phyloP scores from a whole-genome alignment of 2,888 invertebrate genomes.

The Hedychridium roseum region DNA sequence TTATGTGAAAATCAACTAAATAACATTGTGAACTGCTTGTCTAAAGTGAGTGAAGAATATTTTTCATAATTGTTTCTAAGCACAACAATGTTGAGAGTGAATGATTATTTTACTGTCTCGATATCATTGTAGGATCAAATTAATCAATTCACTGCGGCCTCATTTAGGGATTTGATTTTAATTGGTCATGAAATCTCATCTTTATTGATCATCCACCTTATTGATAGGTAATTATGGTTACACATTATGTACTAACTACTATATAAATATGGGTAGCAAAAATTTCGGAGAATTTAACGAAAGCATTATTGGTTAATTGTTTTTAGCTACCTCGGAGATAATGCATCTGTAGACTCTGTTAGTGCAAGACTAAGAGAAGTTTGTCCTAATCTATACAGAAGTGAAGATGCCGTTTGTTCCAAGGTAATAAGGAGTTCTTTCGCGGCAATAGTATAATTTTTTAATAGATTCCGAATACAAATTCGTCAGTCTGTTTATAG shows the following conservation, averaged over 20 bases:
- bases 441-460: too few relatives aligned
- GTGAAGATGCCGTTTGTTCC: slow-evolving; percentile 95
- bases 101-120: too few relatives aligned
- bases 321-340: slow-evolving; percentile 90
- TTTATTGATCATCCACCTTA: slow-evolving; percentile 82
- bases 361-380: slow-evolving; percentile 86
- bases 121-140: slow-evolving; percentile 67
- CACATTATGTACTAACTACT: slow-evolving; percentile 7
- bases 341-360: slow-evolving; percentile 92
- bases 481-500: too few relatives aligned
- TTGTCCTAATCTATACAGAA: slow-evolving; percentile 92
- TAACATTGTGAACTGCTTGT: slow-evolving; percentile 75
- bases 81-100: too few relatives aligned
- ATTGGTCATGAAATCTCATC: slow-evolving; percentile 80
- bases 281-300: slow-evolving; percentile 5
- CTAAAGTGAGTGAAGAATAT: slow-evolving; percentile 61
- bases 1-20: slow-evolving; percentile 92
- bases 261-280: background rate
- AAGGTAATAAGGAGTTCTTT: slow-evolving; percentile 70
- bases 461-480: too few relatives aligned
- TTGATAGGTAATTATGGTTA: slow-evolving; percentile 70
- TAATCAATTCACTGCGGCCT: slow-evolving; percentile 68
- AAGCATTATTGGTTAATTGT: slow-evolving; percentile 68
- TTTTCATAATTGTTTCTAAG: slow-evolving; percentile 4
- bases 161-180: slow-evolving; percentile 78